A percentile compares a stretch with the other conserved stretches of the same genome.
These are phyloP conservation scores for Laterallus jamaicensis DNA, from an alignment of 2,113 vertebrate genomes.

Conservation along the genomic window DNA sequence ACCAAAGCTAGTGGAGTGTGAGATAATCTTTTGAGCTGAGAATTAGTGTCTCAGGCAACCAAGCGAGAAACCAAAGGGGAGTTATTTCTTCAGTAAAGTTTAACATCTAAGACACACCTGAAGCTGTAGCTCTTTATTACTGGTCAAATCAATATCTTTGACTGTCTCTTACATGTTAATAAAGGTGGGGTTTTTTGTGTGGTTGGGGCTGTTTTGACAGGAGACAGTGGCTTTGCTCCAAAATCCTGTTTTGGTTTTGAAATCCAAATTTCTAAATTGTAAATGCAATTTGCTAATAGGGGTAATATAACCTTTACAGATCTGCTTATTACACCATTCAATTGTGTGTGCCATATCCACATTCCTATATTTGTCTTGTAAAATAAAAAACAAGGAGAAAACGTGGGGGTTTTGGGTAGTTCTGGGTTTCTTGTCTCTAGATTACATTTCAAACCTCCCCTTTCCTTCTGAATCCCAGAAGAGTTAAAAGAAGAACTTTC, in stretches of 20 bases:
- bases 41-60: slow-evolving; percentile 73
- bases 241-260: background rate
- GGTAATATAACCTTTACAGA: background rate
- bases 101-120: slow-evolving; percentile 54
- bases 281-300: background rate
- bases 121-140: slow-evolving; percentile 52
- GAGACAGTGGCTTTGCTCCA: background rate
- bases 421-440: background rate
- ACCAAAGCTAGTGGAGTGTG: slow-evolving; percentile 67
- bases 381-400: background rate
- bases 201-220: background rate
- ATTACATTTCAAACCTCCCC: background rate
- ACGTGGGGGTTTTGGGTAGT: background rate
- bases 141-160: slow-evolving; percentile 37
- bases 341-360: background rate
- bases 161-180: slow-evolving; percentile 41
- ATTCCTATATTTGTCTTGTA: background rate
- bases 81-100: slow-evolving; percentile 64
- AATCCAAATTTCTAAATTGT: background rate
- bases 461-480: background rate
- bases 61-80: slow-evolving; percentile 64
- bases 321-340: background rate
- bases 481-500: background rate
- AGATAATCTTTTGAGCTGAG: slow-evolving; percentile 74
- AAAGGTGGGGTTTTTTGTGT: background rate